phyloP scores from a whole-genome alignment of 2,113 vertebrate genomes.

The Crypturellus undulatus region DNA sequence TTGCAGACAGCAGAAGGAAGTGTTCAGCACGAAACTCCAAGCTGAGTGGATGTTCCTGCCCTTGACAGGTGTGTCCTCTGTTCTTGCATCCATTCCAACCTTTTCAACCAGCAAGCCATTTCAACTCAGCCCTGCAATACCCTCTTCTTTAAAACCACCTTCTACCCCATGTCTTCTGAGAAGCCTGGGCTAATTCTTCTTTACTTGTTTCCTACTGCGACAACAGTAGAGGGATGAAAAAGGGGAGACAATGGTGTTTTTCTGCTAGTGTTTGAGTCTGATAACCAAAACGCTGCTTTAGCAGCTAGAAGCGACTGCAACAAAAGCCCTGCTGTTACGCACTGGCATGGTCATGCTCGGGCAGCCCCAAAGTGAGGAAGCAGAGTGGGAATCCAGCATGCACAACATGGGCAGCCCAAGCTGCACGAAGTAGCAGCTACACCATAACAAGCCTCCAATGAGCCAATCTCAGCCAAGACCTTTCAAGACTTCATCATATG shows the following conservation, averaged over 20 bases:
- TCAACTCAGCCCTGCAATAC: not conserved
- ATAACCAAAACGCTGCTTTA: not conserved
- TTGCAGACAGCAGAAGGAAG: not conserved
- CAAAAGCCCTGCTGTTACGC: accelerated
- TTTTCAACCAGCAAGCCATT: not conserved
- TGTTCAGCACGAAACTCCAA: not conserved
- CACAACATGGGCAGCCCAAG: accelerated
- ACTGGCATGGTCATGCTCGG: not conserved
- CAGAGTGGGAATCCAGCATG: not conserved
- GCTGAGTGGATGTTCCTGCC: not conserved
- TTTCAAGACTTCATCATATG: accelerated
- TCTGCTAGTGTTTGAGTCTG: not conserved
- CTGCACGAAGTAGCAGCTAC: not conserved
- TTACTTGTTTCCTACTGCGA: not conserved
- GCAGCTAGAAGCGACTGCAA: not conserved
- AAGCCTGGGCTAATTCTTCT: not conserved
- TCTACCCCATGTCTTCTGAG: not conserved
- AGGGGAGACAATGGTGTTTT: not conserved
- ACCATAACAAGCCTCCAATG: not conserved
- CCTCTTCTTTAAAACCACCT: not conserved
- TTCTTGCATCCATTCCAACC: not conserved
- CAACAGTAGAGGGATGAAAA: not conserved
- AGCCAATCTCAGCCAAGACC: not conserved
- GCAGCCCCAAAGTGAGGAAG: not conserved
- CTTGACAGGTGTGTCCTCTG: not conserved